Evolutionary conservation across 1,140 invertebrate species (phyloP).

Genomic region (Atta cephalotes): DNA sequence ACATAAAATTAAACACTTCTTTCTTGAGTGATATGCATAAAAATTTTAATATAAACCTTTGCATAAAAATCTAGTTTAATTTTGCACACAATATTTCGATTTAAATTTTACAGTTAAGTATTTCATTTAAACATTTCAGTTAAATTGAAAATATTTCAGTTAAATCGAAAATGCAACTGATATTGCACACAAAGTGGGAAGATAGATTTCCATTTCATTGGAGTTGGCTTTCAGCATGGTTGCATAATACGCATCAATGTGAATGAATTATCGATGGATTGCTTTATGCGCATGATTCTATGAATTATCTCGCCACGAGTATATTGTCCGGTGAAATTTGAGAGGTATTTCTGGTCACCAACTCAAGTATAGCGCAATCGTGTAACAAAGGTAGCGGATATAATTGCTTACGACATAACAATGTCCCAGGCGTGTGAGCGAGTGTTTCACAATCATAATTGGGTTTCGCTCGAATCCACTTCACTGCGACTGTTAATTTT

Average conservation of each 20-base stretch:
- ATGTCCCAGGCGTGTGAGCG: background rate
- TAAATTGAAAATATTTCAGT: slow-evolving; percentile 1
- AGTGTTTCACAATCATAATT: background rate
- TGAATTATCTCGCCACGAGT: slow-evolving; percentile 28
- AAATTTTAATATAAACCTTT: background rate
- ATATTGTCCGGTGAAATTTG: slow-evolving; percentile 17
- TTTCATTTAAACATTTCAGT: background rate
- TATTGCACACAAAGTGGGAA: background rate
- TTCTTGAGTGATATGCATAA: background rate
- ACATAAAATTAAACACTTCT: too few species aligned
- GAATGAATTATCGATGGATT: slow-evolving; percentile 22
- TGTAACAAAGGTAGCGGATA: background rate
- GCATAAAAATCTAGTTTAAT: background rate
- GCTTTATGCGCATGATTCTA: slow-evolving; percentile 13
- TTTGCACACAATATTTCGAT: background rate
- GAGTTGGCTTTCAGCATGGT: background rate
- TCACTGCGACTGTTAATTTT: slow-evolving; percentile 4
- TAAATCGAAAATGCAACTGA: slow-evolving; percentile 5
- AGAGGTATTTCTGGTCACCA: slow-evolving; percentile 12
- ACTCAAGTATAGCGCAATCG: slow-evolving; percentile 3
- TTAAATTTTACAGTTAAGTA: background rate
- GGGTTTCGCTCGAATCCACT: background rate
- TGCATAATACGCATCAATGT: slow-evolving; percentile 7
- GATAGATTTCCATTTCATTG: slow-evolving; percentile 14
- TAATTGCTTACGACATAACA: slow-evolving; percentile 1